Percentiles rank a stretch among this genome's conserved stretches.
phyloP scores from a whole-genome alignment of 1,140 invertebrate genomes.

The Drosophila hydei region DNA sequence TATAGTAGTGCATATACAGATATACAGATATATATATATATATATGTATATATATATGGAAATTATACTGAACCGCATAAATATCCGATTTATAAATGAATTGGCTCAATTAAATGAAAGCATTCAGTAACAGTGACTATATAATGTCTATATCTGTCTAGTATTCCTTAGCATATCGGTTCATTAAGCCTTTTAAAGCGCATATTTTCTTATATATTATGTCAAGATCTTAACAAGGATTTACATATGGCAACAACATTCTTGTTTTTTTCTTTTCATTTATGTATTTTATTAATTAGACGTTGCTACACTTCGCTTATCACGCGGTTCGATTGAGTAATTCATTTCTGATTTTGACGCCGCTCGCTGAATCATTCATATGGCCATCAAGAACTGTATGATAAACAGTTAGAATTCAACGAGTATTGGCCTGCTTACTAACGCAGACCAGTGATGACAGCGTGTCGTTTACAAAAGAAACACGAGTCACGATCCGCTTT shows the following conservation, averaged over 20 bases:
- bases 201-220: background rate
- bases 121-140: no score
- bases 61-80: background rate
- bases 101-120: background rate
- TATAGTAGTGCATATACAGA: background rate
- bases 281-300: slow-evolving; percentile 36
- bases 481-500: no score
- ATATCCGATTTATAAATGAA: background rate
- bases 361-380: slow-evolving; percentile 52
- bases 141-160: no score
- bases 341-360: slow-evolving; percentile 22
- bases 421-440: background rate
- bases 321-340: slow-evolving; percentile 74
- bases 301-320: slow-evolving; percentile 48
- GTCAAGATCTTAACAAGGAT: no score
- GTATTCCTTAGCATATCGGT: background rate
- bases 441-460: background rate
- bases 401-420: slow-evolving; percentile 12
- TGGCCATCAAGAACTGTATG: background rate
- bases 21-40: slow-evolving; percentile 4
- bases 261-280: background rate
- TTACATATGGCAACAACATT: background rate
- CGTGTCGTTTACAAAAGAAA: background rate
- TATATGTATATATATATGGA: background rate
- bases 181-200: background rate